Evolutionary conservation across 23 tunicate species (phyloP).

Genomic region (Aplidium turbinatum): DNA sequence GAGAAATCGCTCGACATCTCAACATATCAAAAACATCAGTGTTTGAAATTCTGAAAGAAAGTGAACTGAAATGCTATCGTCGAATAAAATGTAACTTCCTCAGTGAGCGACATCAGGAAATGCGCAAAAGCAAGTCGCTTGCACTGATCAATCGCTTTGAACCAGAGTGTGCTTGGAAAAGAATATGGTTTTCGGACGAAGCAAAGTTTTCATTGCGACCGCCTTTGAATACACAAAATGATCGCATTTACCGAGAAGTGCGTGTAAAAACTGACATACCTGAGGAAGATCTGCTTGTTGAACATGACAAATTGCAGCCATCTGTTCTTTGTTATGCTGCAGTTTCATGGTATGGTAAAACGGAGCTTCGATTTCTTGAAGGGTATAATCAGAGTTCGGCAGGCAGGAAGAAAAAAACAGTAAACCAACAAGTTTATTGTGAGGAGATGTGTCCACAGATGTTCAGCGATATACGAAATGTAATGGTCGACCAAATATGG

Average conservation of each 20-base stretch:
- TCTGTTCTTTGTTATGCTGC: slow-evolving; percentile 45
- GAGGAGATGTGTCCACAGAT: slow-evolving; percentile 43
- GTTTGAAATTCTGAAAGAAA: slow-evolving; percentile 40
- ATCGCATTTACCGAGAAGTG: slow-evolving; percentile 37
- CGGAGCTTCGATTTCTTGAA: slow-evolving; percentile 40
- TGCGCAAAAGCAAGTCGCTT: slow-evolving; percentile 40
- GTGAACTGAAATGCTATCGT: slow-evolving; percentile 36
- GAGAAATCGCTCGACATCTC: slow-evolving; percentile 38
- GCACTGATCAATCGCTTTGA: slow-evolving; percentile 41
- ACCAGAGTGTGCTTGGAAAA: slow-evolving; percentile 40
- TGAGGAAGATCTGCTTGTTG: slow-evolving; percentile 32
- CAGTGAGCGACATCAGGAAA: slow-evolving; percentile 35
- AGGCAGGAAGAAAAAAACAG: slow-evolving; percentile 40
- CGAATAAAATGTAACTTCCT: slow-evolving; percentile 39
- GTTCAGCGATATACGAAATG: slow-evolving; percentile 36
- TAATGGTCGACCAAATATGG: slow-evolving; percentile 29
- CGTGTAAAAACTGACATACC: slow-evolving; percentile 40
- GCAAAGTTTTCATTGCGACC: slow-evolving; percentile 36
- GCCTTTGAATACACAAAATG: slow-evolving; percentile 38
- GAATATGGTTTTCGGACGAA: slow-evolving; percentile 34
- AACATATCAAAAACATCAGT: slow-evolving; percentile 37
- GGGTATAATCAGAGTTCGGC: slow-evolving; percentile 34
- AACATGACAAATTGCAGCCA: slow-evolving; percentile 36
- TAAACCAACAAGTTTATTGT: slow-evolving; percentile 35
- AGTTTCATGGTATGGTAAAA: slow-evolving; percentile 41